phyloP scores from a whole-genome alignment of 2,797 vertebrate species.

The Tangara arthus region DNA sequence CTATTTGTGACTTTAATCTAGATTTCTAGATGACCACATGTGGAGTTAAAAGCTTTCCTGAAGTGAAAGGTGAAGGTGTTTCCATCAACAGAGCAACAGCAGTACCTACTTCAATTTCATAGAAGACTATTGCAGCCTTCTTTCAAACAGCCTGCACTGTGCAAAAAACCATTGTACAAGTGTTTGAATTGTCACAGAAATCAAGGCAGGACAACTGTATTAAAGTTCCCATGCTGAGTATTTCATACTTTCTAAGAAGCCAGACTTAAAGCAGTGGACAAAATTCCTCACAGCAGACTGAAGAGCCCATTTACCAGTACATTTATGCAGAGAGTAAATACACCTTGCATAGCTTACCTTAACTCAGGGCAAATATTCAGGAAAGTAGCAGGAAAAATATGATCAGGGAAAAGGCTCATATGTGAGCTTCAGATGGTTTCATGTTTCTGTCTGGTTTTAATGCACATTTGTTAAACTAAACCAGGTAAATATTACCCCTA shows the following conservation, averaged over 20 bases:
- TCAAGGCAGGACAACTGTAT: too few relatives aligned
- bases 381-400: not conserved
- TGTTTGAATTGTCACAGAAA: not conserved
- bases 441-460: not conserved
- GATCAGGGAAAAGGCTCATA: not conserved
- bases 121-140: not conserved
- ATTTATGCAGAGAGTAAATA: not conserved
- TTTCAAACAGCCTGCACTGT: not conserved
- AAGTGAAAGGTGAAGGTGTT: not conserved
- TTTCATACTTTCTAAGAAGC: not conserved
- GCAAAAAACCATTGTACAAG: not conserved
- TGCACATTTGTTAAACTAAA: not conserved
- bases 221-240: not conserved
- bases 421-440: not conserved
- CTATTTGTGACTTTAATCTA: not conserved
- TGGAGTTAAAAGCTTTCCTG: not conserved
- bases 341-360: not conserved
- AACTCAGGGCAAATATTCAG: not conserved
- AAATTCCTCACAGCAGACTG: accelerated
- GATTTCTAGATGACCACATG: not conserved
- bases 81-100: not conserved
- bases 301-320: not conserved
- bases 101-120: not conserved
- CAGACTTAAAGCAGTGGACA: not conserved
- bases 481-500: not conserved